Base-by-base conservation (phyloP, 2,797 vertebrate genomes). In the Macropus fuliginosus region DNA sequence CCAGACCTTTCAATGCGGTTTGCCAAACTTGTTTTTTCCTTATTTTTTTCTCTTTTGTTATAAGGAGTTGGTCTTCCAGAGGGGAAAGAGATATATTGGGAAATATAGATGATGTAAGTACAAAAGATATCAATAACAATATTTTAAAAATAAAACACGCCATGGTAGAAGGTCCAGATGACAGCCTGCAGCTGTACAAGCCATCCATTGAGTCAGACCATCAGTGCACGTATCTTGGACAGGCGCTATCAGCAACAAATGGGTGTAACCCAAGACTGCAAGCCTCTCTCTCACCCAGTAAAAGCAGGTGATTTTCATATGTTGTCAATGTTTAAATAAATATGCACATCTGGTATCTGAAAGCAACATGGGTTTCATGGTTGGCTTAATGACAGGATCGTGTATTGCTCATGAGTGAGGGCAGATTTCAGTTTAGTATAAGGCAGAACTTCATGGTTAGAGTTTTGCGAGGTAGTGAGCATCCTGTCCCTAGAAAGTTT, bases 321-420 rank as follows among this genome's bases (percentile, higher is more conserved):
- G 55, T 5, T 4, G 54, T 93, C 14, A 40, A 0, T 12, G 27
- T 62, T 34, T 87, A 50, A 54, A 57, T 13, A 94, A 21, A 27
- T 46, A 6, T 46, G 59, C 13, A 4, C 24, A 24, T 27, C 46
- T 95, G 54, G 18, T 92, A 62, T 55, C 91, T 12, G 16, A 95
- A 98, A 94, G 34, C 55, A 0, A 40, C 40, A 52, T 34, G 4
- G 14, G 91, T 94, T 91, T 95, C 34, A 40, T 31, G 34, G 74
- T 56, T 5, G 90, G 62, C 12, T n/a, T 55, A n/a, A 91, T 59
- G 52, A 12, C 55, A 81, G 91, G 94, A 95, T 9, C 8, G 3
- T 40, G 66, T 10, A 74, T n/a, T 66, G 62, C 34, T 66, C n/a
- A 24, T 40, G 66, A 74, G n/a, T 18, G 18, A 74, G n/a, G n/a